These are phyloP conservation scores for Dreissena rostriformis DNA, from an alignment of 1,140 invertebrate genomes.

Conservation along the genomic window DNA sequence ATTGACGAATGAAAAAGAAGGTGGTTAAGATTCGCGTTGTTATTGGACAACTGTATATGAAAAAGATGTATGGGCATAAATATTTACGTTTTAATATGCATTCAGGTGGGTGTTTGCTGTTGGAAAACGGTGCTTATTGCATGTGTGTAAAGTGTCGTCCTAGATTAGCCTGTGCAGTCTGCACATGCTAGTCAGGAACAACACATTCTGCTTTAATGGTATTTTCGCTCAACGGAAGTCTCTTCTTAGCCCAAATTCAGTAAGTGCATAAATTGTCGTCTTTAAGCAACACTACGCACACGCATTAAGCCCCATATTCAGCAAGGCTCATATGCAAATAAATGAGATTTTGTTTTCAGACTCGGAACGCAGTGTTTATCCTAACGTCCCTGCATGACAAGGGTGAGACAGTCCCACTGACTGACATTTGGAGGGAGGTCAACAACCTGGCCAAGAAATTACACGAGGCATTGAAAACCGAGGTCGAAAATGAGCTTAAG, in stretches of 20 bases:
- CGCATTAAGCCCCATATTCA: not conserved
- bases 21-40: too few relatives aligned
- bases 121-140: not conserved
- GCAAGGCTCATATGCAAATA: too few relatives aligned
- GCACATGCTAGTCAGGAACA: not conserved
- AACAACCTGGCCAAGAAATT: not conserved
- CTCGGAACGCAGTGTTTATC: conserved; percentile 33
- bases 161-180: not conserved
- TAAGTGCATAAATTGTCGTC: not conserved
- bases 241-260: too few relatives aligned
- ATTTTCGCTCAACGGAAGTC: too few relatives aligned
- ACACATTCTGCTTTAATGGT: not conserved
- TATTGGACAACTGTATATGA: not conserved
- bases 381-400: conserved; percentile 17
- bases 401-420: conserved; percentile 2
- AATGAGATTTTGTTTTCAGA: conserved; percentile 18
- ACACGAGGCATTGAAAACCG: not conserved
- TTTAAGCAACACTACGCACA: not conserved
- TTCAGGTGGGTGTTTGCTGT: not conserved
- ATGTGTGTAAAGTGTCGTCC: not conserved
- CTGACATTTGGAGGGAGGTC: conserved; percentile 17
- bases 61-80: not conserved
- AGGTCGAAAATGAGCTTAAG: conserved; percentile 1
- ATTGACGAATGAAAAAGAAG: too few relatives aligned
- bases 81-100: not conserved